These are phyloP conservation scores for Cygnus olor DNA, from an alignment of 2,797 vertebrate species.

Conservation along the genomic window DNA sequence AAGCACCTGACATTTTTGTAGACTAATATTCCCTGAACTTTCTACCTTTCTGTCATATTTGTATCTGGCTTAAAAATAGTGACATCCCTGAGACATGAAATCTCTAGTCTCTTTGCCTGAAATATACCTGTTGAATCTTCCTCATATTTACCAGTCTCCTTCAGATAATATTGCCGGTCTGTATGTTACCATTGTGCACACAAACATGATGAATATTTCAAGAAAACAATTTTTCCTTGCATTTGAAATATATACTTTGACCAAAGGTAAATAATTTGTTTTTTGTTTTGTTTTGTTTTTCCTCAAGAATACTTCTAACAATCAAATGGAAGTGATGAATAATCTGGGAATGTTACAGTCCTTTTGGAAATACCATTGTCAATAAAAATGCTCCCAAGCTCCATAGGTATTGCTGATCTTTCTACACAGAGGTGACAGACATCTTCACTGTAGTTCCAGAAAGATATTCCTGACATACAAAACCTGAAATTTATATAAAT, in stretches of 20 bases:
- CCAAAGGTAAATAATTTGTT: not conserved
- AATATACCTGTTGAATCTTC: not conserved
- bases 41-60: not conserved
- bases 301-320: not conserved
- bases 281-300: too few species aligned
- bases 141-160: not conserved
- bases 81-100: not conserved
- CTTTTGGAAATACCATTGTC: not conserved
- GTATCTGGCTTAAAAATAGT: not conserved
- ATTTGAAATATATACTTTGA: not conserved
- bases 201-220: not conserved
- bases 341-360: not conserved
- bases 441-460: not conserved
- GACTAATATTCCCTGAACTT: not conserved
- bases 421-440: not conserved
- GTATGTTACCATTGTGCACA: not conserved
- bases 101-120: not conserved
- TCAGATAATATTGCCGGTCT: not conserved
- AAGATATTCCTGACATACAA: not conserved
- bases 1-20: not conserved
- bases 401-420: not conserved
- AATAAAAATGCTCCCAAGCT: not conserved
- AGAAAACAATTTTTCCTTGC: not conserved
- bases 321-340: not conserved
- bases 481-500: constrained; percentile 17